Evolutionary conservation across 1,140 invertebrate species (phyloP), one percentile per base, ranked within the genome.

Genomic region (Agrilus planipennis): DNA sequence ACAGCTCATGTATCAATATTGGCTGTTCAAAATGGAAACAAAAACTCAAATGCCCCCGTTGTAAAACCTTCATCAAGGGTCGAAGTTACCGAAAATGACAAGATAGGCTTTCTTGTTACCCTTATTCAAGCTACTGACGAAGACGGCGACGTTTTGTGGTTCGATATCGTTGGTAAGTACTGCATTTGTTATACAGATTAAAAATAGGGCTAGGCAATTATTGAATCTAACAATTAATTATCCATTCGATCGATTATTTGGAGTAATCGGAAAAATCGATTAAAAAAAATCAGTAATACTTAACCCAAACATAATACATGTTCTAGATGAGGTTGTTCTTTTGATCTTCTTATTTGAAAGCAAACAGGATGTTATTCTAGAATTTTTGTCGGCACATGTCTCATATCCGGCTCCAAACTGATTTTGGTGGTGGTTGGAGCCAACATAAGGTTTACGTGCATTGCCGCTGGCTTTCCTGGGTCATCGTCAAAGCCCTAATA

Each of bases 101-200:
- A 75, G 47, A 75, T 87, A 5, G 86, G 86, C 6, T 85, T 85
- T 60, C 64, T 90, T 35, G 81, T 94, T 0, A 71, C 80, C 9
- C 67, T 89, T 15, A 72, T 93, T 37, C 77, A 86, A 51, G 89
- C 88, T 0, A 66, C 71, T 5, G 90, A 94, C 65, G 70, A 75
- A 32, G 89, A 95, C 54, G 76, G 76, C 19, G 85, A 92, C 56
- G 70, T 74, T 30, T 62, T 96, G 27, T 94, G 87, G 82, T 94
- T 85, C 60, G 80, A 86, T 51, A 94, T 95, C 45, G 72, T 82
- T 30, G 84, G 87, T 89, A 66, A 72, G 80, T 29, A n/a, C n/a
- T n/a, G n/a, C n/a, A n/a, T n/a, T n/a, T n/a, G n/a, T 29, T 20
- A 41, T 31, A 18, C 17, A 38, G n/a, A n/a, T n/a, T n/a, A n/a